phyloP scores from a whole-genome alignment of 2,888 invertebrate genomes.

The Leucoma salicis region DNA sequence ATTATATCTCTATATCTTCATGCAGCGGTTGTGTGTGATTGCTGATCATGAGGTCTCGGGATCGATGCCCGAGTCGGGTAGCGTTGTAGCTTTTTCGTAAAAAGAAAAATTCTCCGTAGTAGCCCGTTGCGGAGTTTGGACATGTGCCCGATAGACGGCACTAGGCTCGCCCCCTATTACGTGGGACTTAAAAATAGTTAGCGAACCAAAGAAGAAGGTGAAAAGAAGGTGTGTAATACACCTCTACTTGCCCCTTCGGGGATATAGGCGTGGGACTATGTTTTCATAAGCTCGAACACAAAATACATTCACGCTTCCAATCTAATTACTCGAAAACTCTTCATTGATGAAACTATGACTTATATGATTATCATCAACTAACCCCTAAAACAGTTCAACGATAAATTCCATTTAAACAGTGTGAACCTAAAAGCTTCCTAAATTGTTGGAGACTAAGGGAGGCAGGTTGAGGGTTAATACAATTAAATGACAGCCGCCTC shows the following conservation, averaged over 20 bases:
- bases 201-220: too few species aligned
- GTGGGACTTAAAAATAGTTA: too few species aligned
- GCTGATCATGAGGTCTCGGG: too few species aligned
- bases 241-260: neutral
- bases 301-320: neutral
- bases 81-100: too few species aligned
- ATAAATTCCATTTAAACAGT: constrained; percentile 51
- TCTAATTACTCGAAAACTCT: constrained; percentile 2
- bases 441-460: constrained; percentile 37
- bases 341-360: constrained; percentile 3
- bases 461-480: constrained; percentile 29
- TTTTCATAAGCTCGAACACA: neutral
- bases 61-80: too few species aligned
- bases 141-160: too few species aligned
- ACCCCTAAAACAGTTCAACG: constrained; percentile 14
- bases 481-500: constrained; percentile 40
- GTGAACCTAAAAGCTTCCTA: constrained; percentile 53
- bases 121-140: too few species aligned
- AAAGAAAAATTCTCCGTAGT: too few species aligned
- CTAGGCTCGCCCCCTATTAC: too few species aligned
- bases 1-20: too few species aligned
- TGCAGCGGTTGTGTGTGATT: too few species aligned
- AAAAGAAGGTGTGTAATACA: too few species aligned
- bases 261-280: neutral
- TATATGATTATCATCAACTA: constrained; percentile 6